phyloP scores from a whole-genome alignment of 2,888 invertebrate species.

The Cepaea hortensis region DNA sequence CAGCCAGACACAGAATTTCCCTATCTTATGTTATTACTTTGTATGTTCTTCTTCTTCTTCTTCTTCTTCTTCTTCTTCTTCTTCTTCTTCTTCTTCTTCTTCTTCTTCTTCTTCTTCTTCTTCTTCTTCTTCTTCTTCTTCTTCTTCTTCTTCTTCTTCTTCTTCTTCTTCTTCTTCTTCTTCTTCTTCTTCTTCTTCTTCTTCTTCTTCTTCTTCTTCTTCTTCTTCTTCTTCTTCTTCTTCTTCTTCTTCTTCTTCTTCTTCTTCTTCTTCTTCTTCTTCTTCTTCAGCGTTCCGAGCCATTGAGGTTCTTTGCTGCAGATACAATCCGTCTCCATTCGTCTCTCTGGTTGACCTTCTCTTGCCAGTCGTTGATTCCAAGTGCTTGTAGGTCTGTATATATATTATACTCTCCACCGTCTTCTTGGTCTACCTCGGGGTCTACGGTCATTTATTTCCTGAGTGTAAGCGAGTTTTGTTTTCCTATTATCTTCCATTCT shows the following conservation, averaged over 20 bases:
- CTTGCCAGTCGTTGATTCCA: too few relatives aligned
- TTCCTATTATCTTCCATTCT: too few relatives aligned
- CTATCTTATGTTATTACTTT: not conserved
- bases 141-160: not conserved
- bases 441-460: too few relatives aligned
- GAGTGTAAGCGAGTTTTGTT: too few relatives aligned
- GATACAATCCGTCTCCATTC: too few relatives aligned
- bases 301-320: too few relatives aligned
- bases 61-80: not conserved
- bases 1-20: not conserved
- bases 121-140: not conserved
- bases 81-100: not conserved
- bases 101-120: not conserved
- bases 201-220: not conserved
- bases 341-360: too few relatives aligned
- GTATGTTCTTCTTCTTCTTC: not conserved
- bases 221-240: too few relatives aligned
- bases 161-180: not conserved
- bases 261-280: not conserved
- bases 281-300: too few relatives aligned
- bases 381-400: too few relatives aligned
- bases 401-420: too few relatives aligned
- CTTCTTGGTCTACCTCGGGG: too few relatives aligned
- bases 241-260: not conserved
- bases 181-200: not conserved